A percentile compares a stretch with the other conserved stretches of the same genome.
Conservation (phyloP, 2,113 vertebrate genomes). For the Anolis carolinensis region DNA sequence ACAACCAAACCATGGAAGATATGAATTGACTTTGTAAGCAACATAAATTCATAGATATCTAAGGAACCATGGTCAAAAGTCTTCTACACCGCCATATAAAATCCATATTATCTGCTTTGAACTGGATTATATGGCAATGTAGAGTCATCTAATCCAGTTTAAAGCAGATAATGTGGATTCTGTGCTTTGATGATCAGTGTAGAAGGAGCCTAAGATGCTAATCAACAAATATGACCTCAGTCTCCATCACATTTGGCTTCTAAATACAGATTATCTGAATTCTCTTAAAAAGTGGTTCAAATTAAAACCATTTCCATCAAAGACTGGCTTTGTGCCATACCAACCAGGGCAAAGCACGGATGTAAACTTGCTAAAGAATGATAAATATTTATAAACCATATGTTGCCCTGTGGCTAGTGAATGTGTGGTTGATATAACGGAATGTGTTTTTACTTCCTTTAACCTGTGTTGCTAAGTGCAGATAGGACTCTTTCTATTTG, state of each 20-base stretch:
- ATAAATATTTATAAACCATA: not conserved
- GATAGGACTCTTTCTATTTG: conserved; percentile 73
- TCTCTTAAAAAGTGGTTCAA: not conserved
- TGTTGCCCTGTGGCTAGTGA: not conserved
- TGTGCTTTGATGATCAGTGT: too few relatives aligned
- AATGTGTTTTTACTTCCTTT: conserved; percentile 26
- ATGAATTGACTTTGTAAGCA: accelerated
- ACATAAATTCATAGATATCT: conserved; percentile 14
- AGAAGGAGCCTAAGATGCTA: not conserved
- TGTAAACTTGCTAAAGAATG: not conserved
- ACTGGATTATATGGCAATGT: too few relatives aligned
- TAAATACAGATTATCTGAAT: not conserved
- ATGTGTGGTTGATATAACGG: conserved; percentile 7
- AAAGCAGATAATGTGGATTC: too few relatives aligned
- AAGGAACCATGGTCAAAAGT: not conserved
- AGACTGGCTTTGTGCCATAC: not conserved
- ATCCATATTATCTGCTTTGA: too few relatives aligned
- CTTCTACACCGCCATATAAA: too few relatives aligned
- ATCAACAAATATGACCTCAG: not conserved
- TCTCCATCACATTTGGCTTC: not conserved
- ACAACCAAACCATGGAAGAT: not conserved
- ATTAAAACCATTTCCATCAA: not conserved
- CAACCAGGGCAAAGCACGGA: not conserved
- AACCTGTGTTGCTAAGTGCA: conserved; percentile 47
- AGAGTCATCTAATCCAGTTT: too few relatives aligned